Base-by-base conservation (phyloP, 2,888 invertebrate species). In the Seira sanloemensis region DNA sequence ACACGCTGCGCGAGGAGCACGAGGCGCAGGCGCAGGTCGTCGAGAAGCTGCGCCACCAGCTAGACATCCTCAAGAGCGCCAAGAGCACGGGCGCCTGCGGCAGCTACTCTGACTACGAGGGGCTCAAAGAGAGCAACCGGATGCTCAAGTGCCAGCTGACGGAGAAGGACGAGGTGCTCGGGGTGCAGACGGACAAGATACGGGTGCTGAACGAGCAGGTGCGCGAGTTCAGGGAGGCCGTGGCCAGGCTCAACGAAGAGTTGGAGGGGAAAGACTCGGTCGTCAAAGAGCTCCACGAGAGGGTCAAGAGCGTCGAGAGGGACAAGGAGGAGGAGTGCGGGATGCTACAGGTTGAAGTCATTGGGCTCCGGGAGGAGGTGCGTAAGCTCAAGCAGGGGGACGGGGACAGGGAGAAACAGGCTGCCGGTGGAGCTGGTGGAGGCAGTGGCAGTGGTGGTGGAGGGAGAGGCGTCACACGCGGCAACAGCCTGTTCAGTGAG, bases 401-500 rank as follows among this genome's bases (percentile, higher is more conserved):
- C 2, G 54, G 25, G n/a, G 24, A 65, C 16, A 27, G 46, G 16
- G 54, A 78, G n/a, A n/a, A n/a, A n/a, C n/a, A n/a, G n/a, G 46
- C 66, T 58, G 27, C 62, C 54, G 25, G 37, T 78, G 37, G 68
- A 37, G 46, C 71, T 54, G 67, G 71, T 46, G 66, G 68, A 12
- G 19, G 18, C 12, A 21, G 27, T 58, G 23, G 24, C 16, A 62
- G 62, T 16, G 58, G 18, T 16, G 19, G 62, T 21, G n/a, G n/a
- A 0, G 50, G 68, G 12, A 27, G 19, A 7, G 54, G 67, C 9
- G 27, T 58, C n/a, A 21, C 74, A 0, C 62, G 88, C 19, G 88
- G 88, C 16, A 88, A 88, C 69, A 88, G 88, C 19, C 26, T 88
- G 7, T 88, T 88, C 66, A 86, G 86, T 19, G 88, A 88, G 76